Conservation (phyloP, 2,113 vertebrate species). For the Poecilia latipinna region DNA sequence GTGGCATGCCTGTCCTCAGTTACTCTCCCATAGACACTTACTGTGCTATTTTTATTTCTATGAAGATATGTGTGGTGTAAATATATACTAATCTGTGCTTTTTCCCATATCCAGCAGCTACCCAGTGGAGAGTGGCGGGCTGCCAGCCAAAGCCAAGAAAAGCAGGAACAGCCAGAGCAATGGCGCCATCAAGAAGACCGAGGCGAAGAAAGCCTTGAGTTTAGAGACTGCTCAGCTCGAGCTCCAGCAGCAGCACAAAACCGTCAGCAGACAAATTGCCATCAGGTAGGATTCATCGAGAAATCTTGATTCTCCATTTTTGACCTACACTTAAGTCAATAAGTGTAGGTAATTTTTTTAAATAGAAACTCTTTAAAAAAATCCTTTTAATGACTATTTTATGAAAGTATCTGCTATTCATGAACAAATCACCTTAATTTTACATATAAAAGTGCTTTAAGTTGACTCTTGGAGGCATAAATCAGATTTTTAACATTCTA, state of each 20-base stretch:
- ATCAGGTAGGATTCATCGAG: constrained; percentile 50
- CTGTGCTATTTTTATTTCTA: not conserved
- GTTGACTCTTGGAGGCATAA: not conserved
- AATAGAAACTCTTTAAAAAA: too few relatives aligned
- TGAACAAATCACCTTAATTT: not conserved
- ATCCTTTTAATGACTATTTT: too few relatives aligned
- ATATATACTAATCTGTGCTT: not conserved
- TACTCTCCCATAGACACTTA: not conserved
- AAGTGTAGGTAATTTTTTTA: too few relatives aligned
- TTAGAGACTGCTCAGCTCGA: constrained; percentile 79
- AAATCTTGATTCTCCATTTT: not conserved
- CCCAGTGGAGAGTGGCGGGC: constrained; percentile 70
- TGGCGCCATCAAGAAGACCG: constrained; percentile 62
- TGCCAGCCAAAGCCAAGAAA: constrained; percentile 74
- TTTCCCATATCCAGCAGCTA: constrained; percentile 63
- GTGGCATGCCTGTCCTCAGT: not conserved
- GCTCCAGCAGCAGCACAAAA: constrained; percentile 60
- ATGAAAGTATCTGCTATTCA: too few relatives aligned
- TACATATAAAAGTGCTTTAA: not conserved
- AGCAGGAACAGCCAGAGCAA: constrained; percentile 62
- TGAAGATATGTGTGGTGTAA: not conserved
- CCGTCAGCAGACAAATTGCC: constrained; percentile 49
- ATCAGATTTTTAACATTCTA: not conserved
- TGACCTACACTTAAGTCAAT: too few relatives aligned
- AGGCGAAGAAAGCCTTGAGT: constrained; percentile 80